Evolutionary conservation across 2,113 vertebrate genomes (phyloP), one percentile per base, ranked within the genome.

Genomic region (Amphilophus citrinellus): DNA sequence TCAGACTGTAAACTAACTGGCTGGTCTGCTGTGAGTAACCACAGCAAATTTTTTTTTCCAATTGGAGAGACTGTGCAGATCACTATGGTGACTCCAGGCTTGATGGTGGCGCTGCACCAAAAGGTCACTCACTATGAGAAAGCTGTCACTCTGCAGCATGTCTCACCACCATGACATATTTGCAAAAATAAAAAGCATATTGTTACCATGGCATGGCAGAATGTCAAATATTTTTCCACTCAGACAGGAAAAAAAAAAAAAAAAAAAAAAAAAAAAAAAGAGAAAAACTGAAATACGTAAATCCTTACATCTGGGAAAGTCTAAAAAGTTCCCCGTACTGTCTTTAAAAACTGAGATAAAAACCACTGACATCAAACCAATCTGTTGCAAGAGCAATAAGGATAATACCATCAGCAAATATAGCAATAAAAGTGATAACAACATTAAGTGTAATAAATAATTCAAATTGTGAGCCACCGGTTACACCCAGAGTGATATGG

Each of bases 401-500:
- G 88, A 95, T 94, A 93, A 94, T 92, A 93, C 95, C 87, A 94
- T 89, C 93, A 96, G 92, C 91, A 93, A 93, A 95, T 93, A 95
- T 92, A 93, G 87, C 93, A 92, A 94, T 88, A 93, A 91, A 91
- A 84, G 85, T 93, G 91, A 92, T 89, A 91, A 92, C 76, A 94
- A 94, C 92, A 94, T 89, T 93, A 90, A 94, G 89, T 76, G 87
- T 93, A 91, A 94, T 96, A 95, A 95, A 95, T 93, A 96, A 95
- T 92, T 91, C 76, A 95, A 94, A 88, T 84, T 76, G 57, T 88
- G 91, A 94, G 80, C 87, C 86, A 88, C 86, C 86, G 77, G 86
- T 92, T 91, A 88, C 76, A 89, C 79, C 81, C 87, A 77, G 79
- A 86, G 88, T 84, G 89, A 90, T 93, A 88, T 92, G 89, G 87